These are phyloP conservation scores for Euphydryas editha DNA, from an alignment of 2,888 invertebrate genomes.

Conservation along the genomic window DNA sequence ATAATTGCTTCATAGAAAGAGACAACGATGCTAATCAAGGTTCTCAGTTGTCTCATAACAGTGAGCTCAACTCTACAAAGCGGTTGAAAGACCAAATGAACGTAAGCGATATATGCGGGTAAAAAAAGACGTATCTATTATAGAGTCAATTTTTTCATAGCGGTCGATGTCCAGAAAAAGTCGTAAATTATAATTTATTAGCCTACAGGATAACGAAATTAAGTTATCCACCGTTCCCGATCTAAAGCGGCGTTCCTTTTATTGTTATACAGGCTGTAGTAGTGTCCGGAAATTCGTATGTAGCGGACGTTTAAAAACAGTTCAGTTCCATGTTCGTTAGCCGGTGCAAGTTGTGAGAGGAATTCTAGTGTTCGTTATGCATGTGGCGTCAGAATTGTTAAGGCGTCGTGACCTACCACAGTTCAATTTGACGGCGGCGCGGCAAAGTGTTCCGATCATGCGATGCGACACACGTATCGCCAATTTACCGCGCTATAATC, in stretches of 20 bases:
- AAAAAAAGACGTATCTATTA: slow-evolving; percentile 81
- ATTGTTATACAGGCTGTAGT: slow-evolving; percentile 61
- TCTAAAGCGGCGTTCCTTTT: slow-evolving; percentile 73
- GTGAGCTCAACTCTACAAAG: slow-evolving; percentile 54
- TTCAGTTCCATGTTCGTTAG: slow-evolving; percentile 30
- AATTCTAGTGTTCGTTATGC: slow-evolving; percentile 56
- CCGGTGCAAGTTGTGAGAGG: slow-evolving; percentile 45
- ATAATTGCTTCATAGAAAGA: slow-evolving; percentile 55
- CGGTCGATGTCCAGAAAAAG: slow-evolving; percentile 63
- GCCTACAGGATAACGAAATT: slow-evolving; percentile 71
- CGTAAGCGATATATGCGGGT: slow-evolving; percentile 72
- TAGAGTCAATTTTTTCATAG: slow-evolving; percentile 71
- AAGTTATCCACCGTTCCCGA: slow-evolving; percentile 73
- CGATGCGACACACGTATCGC: slow-evolving; percentile 70
- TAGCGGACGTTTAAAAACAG: slow-evolving; percentile 58
- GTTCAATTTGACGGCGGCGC: slow-evolving; percentile 61
- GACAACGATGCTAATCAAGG: slow-evolving; percentile 56
- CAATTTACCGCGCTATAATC: slow-evolving; percentile 64
- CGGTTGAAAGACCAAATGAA: slow-evolving; percentile 63
- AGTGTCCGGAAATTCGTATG: slow-evolving; percentile 58
- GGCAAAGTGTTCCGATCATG: slow-evolving; percentile 61
- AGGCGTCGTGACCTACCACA: slow-evolving; percentile 71
- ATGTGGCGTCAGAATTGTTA: slow-evolving; percentile 53
- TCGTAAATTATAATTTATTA: slow-evolving; percentile 82
- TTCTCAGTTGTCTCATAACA: slow-evolving; percentile 54